Conservation (phyloP, 2,113 vertebrate genomes). For the Carollia perspicillata region DNA sequence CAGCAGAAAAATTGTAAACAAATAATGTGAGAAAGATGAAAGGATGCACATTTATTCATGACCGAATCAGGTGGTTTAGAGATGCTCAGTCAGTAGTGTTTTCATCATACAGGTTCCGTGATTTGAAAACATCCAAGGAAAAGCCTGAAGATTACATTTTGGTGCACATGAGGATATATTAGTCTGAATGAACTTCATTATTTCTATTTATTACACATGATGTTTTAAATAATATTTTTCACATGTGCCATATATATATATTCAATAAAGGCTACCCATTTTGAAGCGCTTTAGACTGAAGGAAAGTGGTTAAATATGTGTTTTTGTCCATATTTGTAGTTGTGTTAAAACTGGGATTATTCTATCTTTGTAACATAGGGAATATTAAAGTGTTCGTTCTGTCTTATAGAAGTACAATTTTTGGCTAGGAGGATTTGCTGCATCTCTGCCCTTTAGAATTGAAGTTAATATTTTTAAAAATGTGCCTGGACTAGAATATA, state of each 20-base stretch:
- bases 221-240: background rate
- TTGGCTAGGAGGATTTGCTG: background rate
- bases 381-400: background rate
- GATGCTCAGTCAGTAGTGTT: background rate
- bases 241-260: background rate
- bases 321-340: slow-evolving; percentile 21
- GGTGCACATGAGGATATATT: background rate
- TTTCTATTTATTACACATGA: background rate
- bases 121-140: background rate
- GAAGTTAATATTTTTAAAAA: slow-evolving; percentile 21
- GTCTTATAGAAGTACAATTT: background rate
- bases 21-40: background rate
- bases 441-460: background rate
- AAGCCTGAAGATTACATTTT: background rate
- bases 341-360: background rate
- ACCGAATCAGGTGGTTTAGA: background rate
- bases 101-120: background rate
- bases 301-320: background rate
- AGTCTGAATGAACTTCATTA: background rate
- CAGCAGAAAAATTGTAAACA: background rate
- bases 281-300: background rate
- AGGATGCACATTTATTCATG: background rate
- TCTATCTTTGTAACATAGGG: slow-evolving; percentile 1
- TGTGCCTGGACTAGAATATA: background rate
- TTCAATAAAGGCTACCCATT: background rate